phyloP scores from a whole-genome alignment of 2,113 vertebrate species.

The Brachyistius frenatus region DNA sequence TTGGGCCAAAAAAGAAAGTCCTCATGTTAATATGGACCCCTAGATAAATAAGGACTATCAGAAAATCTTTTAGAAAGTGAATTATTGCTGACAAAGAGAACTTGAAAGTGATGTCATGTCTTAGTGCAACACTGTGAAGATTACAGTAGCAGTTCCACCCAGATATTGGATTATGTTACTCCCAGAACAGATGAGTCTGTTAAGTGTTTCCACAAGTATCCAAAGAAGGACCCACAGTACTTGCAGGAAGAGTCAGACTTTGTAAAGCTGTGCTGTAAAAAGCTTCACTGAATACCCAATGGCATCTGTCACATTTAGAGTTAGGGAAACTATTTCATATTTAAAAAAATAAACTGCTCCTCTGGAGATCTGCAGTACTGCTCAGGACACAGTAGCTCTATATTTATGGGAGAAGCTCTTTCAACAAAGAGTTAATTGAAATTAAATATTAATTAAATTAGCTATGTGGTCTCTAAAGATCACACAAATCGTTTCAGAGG shows the following conservation, averaged over 20 bases:
- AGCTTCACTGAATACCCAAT: constrained; percentile 29
- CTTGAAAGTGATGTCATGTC: constrained; percentile 67
- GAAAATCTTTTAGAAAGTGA: constrained; percentile 38
- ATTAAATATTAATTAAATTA: constrained; percentile 76
- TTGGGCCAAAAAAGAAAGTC: not conserved
- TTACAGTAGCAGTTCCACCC: constrained; percentile 55
- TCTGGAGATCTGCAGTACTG: constrained; percentile 12
- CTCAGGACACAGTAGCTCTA: constrained; percentile 61
- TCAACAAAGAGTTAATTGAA: no score
- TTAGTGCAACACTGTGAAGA: constrained; percentile 55
- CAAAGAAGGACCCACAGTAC: constrained; percentile 1
- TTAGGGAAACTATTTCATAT: constrained; percentile 22
- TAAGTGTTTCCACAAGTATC: constrained; percentile 59
- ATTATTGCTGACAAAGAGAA: constrained; percentile 61
- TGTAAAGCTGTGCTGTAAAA: constrained; percentile 19
- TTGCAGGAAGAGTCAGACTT: constrained; percentile 21
- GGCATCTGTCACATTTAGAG: constrained; percentile 47
- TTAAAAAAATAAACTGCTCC: constrained; percentile 32
- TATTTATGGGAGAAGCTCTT: constrained; percentile 54
- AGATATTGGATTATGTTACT: constrained; percentile 68
- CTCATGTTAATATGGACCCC: constrained; percentile 23
- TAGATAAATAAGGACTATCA: constrained; percentile 46
- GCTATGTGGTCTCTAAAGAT: constrained; percentile 84
- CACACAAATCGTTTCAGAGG: not conserved
- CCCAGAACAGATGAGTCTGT: constrained; percentile 53